phyloP scores from a whole-genome alignment of 2,888 invertebrate species.

The Branchipolynoe longqiensis region DNA sequence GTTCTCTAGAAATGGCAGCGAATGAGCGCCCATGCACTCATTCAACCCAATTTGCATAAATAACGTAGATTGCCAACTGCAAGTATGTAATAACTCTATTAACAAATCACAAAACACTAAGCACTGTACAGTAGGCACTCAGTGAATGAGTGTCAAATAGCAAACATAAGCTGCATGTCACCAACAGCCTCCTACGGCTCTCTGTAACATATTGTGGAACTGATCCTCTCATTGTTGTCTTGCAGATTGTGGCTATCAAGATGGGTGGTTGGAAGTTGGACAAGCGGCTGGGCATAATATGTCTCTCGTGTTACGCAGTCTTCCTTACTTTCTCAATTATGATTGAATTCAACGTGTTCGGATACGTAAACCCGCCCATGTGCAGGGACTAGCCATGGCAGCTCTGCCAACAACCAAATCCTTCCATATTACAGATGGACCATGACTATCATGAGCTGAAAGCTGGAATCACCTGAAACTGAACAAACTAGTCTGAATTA shows the following conservation, averaged over 20 bases:
- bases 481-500: slow-evolving; percentile 3
- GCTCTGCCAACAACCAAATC: neutral
- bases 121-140: no score
- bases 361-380: slow-evolving; percentile 81
- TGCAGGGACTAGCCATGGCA: slow-evolving; percentile 68
- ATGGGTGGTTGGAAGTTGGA: slow-evolving; percentile 78
- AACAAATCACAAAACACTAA: no score
- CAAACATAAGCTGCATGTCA: no score
- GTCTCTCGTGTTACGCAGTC: slow-evolving; percentile 77
- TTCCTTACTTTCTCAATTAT: slow-evolving; percentile 79
- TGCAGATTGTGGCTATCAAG: slow-evolving; percentile 78
- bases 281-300: slow-evolving; percentile 75
- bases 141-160: no score
- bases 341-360: slow-evolving; percentile 82
- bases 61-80: no score
- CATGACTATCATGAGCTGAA: neutral
- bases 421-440: neutral
- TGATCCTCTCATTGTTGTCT: slow-evolving; percentile 53
- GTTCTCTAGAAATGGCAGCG: no score
- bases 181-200: no score
- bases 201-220: no score
- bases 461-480: neutral
- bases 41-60: no score
- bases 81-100: no score
- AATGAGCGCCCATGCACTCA: no score